Base-by-base conservation (phyloP, 2,888 invertebrate genomes). In the Cordilura impudica region DNA sequence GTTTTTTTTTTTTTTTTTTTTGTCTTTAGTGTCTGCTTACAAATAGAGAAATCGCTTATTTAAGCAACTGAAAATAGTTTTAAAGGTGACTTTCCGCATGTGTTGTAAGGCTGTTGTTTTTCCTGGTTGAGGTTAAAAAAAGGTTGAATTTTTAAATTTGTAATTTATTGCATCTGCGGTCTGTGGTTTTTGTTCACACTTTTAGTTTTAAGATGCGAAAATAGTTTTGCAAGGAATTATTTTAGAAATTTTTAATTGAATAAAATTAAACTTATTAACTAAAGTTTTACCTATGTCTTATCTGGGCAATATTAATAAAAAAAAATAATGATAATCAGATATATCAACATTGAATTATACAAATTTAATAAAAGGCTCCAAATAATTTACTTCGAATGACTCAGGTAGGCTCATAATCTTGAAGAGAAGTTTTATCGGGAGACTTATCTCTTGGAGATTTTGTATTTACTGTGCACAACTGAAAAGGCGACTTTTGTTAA, bases 91-190 rank as follows among this genome's bases (percentile, higher is more conserved):
- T 67, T 21, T 23, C 23, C 26, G n/a, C 21, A 23, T 14, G 5
- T 21, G 12, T 12, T 54, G 74, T 26, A 54, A 61, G 23, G 26
- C 61, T 56, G 19, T 21, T 60, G 35, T 21, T 51, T 43, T 19
- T 5, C 35, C n/a, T 2, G 19, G 18, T 61, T 61, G 19, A 61
- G 29, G 61, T 5, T 8, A 56, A 39, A 14, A 39, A 61, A 49
- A 26, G 21, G 29, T 47, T 19, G 10, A 74, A 61, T 54, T 69
- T 47, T 12, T 54, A 65, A 69, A 56, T 70, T 65, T 76, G 70
- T 76, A 70, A 76, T 70, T 76, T 76, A 76, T 76, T 54, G 39
- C 21, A 14, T n/a, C 61, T 75, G 75, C 10, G 69, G 75, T 56
- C 39, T 69, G 75, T 10, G 63, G 69, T 70, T 49, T n/a, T 39